phyloP scores from a whole-genome alignment of 2,888 invertebrate species.

The Amiota communis region DNA sequence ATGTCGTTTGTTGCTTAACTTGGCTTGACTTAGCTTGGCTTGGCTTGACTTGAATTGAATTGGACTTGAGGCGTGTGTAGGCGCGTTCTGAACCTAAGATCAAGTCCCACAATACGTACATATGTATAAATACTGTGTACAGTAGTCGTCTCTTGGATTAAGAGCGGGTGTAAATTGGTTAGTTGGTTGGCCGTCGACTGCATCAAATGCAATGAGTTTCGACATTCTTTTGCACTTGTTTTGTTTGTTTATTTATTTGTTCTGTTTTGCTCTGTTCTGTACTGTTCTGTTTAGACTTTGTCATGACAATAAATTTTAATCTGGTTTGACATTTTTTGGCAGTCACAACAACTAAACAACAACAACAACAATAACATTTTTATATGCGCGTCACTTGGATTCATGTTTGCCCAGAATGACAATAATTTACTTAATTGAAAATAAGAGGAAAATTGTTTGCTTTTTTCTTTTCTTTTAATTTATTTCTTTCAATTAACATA shows the following conservation, averaged over 20 bases:
- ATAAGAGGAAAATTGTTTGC: conserved; percentile 25
- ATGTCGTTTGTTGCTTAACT: conserved; percentile 45
- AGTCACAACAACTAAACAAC: conserved; percentile 48
- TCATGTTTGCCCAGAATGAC: conserved; percentile 37
- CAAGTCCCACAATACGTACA: neutral
- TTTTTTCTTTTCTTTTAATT: conserved; percentile 32
- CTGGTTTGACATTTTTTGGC: conserved; percentile 63
- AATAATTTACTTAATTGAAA: conserved; percentile 16
- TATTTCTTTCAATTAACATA: neutral
- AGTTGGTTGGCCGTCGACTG: no score
- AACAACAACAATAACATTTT: conserved; percentile 30
- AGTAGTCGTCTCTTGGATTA: neutral
- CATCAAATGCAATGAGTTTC: neutral
- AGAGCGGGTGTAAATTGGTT: neutral
- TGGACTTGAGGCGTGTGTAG: conserved; percentile 21
- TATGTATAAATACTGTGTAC: no score
- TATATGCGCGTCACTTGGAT: conserved; percentile 39
- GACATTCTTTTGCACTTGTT: neutral
- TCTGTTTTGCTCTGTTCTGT: conserved; percentile 42
- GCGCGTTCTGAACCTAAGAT: neutral
- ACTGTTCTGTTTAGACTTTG: conserved; percentile 55
- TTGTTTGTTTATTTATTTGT: conserved; percentile 20
- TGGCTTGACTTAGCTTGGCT: neutral
- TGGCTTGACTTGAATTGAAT: neutral
- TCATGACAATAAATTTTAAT: conserved; percentile 64